Base-by-base conservation (phyloP, 2,113 vertebrate genomes). In the Zosterops pallidus region DNA sequence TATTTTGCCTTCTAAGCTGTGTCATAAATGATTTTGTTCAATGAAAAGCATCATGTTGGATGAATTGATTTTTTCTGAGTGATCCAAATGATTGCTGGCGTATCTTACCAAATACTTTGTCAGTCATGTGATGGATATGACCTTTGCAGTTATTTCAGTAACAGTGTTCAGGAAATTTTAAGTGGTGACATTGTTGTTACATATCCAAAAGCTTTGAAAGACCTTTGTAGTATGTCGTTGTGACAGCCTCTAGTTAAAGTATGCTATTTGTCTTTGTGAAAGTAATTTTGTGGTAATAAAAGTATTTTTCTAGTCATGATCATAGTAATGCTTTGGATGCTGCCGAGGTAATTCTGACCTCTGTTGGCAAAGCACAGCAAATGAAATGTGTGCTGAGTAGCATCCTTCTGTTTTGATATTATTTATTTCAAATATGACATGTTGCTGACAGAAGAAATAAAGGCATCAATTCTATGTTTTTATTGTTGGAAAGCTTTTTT, bases 341-440 rank as follows among this genome's bases (percentile, higher is more conserved):
- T 88, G n/a, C 64, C 92, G 75, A 88, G 64, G 71, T 96, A 90
- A 88, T 90, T 94, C 90, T 96, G 95, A 93, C 92, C 93, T 92
- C 95, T 96, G 79, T 97, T 94, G 93, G 93, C 88, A 95, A 96
- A 94, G 60, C 64, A 89, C 57, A 89, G 95, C 79, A 95, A 92
- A 83, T 53, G 64, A 94, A 96, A 81, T 49, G 41, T 4, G 0
- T 88, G 24, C 52, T 88, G 46, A 42, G 20, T 55, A 93, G 29
- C 41, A 90, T 42, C 8, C 22, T 80, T 91, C 29, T 92, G 63
- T 33, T 95, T 88, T 72, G 63, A 18, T 67, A 37, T 26, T 83
- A n/a, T 83, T 91, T 83, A 44, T 88, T 95, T 90, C 39, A 63
- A 55, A 55, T 18, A 21, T 44, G 12, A 39, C 14, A 12, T 57